These are phyloP conservation scores for Drosophila melanosoma DNA, from an alignment of 2,888 invertebrate genomes.

Conservation along the genomic window DNA sequence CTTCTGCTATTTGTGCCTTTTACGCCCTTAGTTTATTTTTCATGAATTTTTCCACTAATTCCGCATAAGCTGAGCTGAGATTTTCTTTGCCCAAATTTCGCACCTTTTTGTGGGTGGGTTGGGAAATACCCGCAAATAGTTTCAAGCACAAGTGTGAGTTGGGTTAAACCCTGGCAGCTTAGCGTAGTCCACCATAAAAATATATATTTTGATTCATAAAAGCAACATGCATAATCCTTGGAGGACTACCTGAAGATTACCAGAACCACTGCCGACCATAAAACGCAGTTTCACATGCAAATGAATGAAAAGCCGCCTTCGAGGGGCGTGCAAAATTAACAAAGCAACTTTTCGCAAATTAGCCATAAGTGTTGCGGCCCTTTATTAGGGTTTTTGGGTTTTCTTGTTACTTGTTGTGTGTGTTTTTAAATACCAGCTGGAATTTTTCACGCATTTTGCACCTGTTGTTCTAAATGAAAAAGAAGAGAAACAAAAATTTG, in stretches of 20 bases:
- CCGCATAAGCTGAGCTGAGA: neutral
- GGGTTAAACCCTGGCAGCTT: conserved; percentile 48
- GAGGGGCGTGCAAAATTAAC: conserved; percentile 75
- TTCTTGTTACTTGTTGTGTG: neutral
- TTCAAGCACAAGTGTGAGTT: conserved; percentile 62
- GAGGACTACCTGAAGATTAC: conserved; percentile 55
- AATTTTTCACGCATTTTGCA: conserved; percentile 59
- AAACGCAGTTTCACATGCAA: conserved; percentile 53
- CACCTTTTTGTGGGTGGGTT: conserved; percentile 17
- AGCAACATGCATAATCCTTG: conserved; percentile 44
- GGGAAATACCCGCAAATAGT: conserved; percentile 51
- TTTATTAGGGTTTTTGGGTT: neutral
- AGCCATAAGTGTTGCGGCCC: conserved; percentile 60
- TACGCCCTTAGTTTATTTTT: neutral
- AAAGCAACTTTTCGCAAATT: conserved; percentile 83
- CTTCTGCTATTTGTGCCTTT: too few species aligned
- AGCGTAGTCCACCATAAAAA: conserved; percentile 21
- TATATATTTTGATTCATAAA: conserved; percentile 59
- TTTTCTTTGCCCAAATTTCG: neutral
- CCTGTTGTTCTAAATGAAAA: conserved; percentile 64
- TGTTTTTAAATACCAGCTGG: conserved; percentile 39
- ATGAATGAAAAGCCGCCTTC: conserved; percentile 68
- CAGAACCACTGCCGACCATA: conserved; percentile 15
- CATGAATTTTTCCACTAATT: conserved; percentile 10
- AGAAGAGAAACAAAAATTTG: conserved; percentile 26